Evolutionary conservation across 2,888 invertebrate genomes (phyloP).

Genomic region (Agrotis puta): DNA sequence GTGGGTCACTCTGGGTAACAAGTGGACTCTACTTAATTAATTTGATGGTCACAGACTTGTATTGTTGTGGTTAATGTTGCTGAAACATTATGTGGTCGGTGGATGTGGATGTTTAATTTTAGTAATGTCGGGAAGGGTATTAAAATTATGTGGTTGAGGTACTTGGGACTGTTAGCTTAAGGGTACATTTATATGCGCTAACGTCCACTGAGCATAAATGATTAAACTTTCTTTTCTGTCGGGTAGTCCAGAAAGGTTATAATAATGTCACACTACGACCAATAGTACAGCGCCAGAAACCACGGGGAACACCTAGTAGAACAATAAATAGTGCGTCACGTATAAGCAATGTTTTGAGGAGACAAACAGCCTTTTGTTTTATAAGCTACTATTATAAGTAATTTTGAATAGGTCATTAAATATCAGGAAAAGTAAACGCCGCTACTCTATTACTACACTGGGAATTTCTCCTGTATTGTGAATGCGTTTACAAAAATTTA

Average conservation of each 20-base stretch:
- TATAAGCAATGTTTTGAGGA: background rate
- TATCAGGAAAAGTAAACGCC: too few relatives aligned
- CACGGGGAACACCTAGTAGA: too few relatives aligned
- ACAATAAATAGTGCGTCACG: background rate
- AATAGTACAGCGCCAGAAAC: too few relatives aligned
- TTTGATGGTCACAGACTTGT: constrained; percentile 57
- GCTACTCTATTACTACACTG: too few relatives aligned
- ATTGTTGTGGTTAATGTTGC: constrained; percentile 58
- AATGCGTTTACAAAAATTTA: too few relatives aligned
- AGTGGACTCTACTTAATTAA: constrained; percentile 64
- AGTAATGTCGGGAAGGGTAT: constrained; percentile 24
- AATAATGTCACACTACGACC: too few relatives aligned
- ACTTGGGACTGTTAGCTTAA: background rate
- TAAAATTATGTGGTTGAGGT: background rate
- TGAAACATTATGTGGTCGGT: constrained; percentile 44
- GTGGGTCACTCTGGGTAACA: constrained; percentile 44
- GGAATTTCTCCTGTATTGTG: too few relatives aligned
- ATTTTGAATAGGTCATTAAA: background rate
- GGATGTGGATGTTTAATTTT: constrained; percentile 41
- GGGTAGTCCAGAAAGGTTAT: too few relatives aligned
- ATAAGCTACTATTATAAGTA: background rate
- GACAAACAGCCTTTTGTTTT: background rate
- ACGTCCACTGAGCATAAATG: background rate
- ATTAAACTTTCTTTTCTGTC: too few relatives aligned
- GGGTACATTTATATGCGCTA: background rate